Conservation (phyloP, 2,113 vertebrate species). For the Dascyllus trimaculatus region DNA sequence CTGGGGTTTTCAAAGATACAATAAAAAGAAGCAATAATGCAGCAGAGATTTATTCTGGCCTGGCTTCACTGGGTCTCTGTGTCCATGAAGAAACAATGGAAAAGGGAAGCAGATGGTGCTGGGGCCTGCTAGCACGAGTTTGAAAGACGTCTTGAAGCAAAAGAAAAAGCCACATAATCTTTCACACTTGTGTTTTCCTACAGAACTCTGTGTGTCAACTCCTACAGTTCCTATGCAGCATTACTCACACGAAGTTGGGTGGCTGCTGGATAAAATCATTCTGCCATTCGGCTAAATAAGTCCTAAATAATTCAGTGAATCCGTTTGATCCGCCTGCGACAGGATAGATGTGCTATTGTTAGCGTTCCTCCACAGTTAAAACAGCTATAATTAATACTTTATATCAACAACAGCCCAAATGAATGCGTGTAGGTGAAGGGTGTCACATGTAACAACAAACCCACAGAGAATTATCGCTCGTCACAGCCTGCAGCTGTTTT, state of each 20-base stretch:
- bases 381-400: not conserved
- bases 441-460: not conserved
- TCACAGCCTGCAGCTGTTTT: not conserved
- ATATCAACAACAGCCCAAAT: not conserved
- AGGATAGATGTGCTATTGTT: not conserved
- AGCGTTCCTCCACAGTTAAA: not conserved
- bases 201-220: not conserved
- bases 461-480: not conserved
- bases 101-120: slow-evolving; percentile 40
- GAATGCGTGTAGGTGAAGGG: not conserved
- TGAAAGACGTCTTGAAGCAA: not conserved
- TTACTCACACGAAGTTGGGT: not conserved
- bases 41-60: slow-evolving; percentile 48
- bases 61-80: not conserved
- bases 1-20: slow-evolving; percentile 28
- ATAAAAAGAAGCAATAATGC: slow-evolving; percentile 22
- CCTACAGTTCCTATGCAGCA: not conserved
- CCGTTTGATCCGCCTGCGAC: not conserved
- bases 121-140: not conserved
- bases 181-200: not conserved
- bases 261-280: not conserved
- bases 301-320: not conserved
- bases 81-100: slow-evolving; percentile 26
- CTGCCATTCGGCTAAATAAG: not conserved
- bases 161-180: not conserved